A percentile compares a stretch with the other conserved stretches of the same genome.
These are phyloP conservation scores for Theocolax elegans DNA, from an alignment of 1,140 invertebrate genomes.

Conservation along the genomic window DNA sequence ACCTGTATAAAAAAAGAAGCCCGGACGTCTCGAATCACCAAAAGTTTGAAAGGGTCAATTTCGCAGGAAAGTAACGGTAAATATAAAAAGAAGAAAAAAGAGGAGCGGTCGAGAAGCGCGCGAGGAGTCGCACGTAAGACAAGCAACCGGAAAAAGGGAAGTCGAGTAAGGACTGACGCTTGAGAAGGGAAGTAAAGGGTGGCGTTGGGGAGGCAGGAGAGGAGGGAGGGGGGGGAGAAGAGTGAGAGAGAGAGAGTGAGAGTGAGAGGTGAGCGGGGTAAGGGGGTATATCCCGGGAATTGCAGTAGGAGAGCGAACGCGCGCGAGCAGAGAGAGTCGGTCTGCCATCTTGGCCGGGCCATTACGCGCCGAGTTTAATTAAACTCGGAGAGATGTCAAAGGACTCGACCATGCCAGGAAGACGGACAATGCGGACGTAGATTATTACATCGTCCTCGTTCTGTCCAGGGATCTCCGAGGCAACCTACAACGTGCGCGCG, in stretches of 20 bases:
- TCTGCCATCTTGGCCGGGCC: conserved; percentile 39
- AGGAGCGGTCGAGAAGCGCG: too few relatives aligned
- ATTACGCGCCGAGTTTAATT: conserved; percentile 59
- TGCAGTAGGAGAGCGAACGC: not conserved
- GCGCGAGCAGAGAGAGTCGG: not conserved
- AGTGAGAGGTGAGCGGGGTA: not conserved
- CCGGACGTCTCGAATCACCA: too few relatives aligned
- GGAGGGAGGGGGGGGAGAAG: not conserved
- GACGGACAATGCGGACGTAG: conserved; percentile 65
- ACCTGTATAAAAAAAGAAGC: too few relatives aligned
- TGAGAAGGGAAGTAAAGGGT: not conserved
- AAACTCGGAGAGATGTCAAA: conserved; percentile 65
- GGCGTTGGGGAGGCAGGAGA: not conserved
- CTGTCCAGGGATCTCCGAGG: conserved; percentile 50
- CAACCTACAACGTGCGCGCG: conserved; percentile 33
- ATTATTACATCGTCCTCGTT: conserved; percentile 63
- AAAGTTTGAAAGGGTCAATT: conserved; percentile 21
- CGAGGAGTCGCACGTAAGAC: too few relatives aligned
- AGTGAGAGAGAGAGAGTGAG: not conserved
- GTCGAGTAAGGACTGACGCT: not conserved
- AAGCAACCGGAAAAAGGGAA: not conserved
- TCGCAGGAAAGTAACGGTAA: not conserved
- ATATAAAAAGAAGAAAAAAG: not conserved
- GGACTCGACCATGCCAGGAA: conserved; percentile 59
- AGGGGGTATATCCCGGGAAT: too few relatives aligned